phyloP scores from a whole-genome alignment of 1,140 invertebrate species.

The Leptinotarsa undecemlineata region DNA sequence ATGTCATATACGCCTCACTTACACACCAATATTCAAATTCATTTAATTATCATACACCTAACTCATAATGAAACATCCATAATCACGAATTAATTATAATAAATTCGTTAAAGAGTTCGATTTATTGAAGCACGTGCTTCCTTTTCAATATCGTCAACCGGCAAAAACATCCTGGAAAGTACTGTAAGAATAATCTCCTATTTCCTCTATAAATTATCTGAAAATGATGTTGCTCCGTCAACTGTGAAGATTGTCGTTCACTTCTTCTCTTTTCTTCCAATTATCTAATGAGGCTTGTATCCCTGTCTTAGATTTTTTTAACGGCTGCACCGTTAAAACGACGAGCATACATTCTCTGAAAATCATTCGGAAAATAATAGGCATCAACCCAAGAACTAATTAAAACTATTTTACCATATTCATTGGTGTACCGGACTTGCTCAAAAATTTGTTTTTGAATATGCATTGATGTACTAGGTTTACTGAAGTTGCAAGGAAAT shows the following conservation, averaged over 20 bases:
- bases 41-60: not conserved
- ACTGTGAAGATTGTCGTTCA: constrained; percentile 16
- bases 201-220: constrained; percentile 17
- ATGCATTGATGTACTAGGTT: too few species aligned
- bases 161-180: constrained; percentile 21
- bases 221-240: constrained; percentile 13
- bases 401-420: not conserved
- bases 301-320: constrained; percentile 10
- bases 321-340: not conserved
- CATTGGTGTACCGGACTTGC: too few species aligned
- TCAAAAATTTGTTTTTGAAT: too few species aligned
- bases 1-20: not conserved
- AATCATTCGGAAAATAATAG: not conserved
- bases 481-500: too few species aligned
- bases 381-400: not conserved
- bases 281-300: constrained; percentile 18
- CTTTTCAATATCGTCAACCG: constrained; percentile 8
- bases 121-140: constrained; percentile 22
- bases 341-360: constrained; percentile 4
- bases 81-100: constrained; percentile 14
- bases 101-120: constrained; percentile 4
- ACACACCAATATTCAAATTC: constrained; percentile 1
- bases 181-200: constrained; percentile 19
- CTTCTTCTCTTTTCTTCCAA: constrained; percentile 6
- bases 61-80: not conserved